These are phyloP conservation scores for Romanogobio albipinnatus DNA, from an alignment of 2,113 vertebrate genomes.

Conservation along the genomic window DNA sequence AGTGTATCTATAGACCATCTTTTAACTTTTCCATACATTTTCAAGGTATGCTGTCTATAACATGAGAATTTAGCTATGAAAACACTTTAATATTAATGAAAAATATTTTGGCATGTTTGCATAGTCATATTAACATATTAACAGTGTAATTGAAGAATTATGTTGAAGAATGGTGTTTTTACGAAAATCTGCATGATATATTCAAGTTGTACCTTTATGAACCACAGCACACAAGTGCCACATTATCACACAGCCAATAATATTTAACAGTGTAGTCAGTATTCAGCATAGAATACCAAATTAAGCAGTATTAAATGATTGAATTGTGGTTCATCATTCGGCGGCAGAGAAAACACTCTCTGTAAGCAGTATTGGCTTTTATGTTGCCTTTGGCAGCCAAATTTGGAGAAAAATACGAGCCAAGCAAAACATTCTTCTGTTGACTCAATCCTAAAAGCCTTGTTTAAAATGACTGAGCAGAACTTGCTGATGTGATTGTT, in stretches of 20 bases:
- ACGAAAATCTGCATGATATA: background rate
- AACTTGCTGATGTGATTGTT: slow-evolving; percentile 8
- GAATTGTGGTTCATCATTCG: background rate
- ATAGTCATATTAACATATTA: background rate
- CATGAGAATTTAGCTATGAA: background rate
- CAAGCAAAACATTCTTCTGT: slow-evolving; percentile 11
- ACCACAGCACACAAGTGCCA: background rate
- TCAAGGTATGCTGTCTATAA: background rate
- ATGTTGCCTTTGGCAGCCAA: background rate
- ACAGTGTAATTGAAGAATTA: background rate
- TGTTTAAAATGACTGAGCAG: slow-evolving; percentile 26
- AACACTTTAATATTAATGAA: slow-evolving; percentile 10
- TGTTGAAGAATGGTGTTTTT: background rate
- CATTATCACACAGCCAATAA: background rate
- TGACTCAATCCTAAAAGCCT: slow-evolving; percentile 17
- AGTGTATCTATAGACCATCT: slow-evolving; percentile 11
- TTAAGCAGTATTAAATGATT: slow-evolving; percentile 10
- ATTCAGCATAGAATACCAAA: slow-evolving; percentile 6
- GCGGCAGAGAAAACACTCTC: background rate
- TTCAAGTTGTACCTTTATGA: background rate
- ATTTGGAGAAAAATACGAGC: background rate
- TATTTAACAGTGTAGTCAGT: slow-evolving; percentile 16
- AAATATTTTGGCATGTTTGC: background rate
- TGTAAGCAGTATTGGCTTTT: slow-evolving; percentile 13
- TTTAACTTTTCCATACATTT: slow-evolving; percentile 8